These are phyloP conservation scores for Podarcis lilfordi DNA, from an alignment of 2,797 vertebrate species.

Conservation along the genomic window DNA sequence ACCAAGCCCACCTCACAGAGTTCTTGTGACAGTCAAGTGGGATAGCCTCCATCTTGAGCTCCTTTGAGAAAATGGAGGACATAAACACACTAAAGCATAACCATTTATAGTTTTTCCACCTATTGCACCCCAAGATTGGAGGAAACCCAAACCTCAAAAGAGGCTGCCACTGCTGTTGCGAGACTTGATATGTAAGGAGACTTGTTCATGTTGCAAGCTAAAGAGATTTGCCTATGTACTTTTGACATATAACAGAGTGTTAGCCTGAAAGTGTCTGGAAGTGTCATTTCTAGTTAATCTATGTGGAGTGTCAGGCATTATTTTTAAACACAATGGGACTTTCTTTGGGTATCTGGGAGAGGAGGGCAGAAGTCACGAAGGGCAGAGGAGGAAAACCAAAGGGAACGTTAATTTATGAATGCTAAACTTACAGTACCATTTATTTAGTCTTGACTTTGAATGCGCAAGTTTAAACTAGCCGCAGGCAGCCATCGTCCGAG, in stretches of 20 bases:
- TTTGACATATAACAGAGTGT: slow-evolving; percentile 15
- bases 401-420: slow-evolving; percentile 75
- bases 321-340: slow-evolving; percentile 70
- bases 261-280: slow-evolving; percentile 69
- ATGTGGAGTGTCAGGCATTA: slow-evolving; percentile 64
- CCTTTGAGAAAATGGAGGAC: not conserved
- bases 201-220: slow-evolving; percentile 15
- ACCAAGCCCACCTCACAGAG: not conserved
- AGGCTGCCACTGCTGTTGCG: not conserved
- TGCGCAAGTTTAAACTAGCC: slow-evolving; percentile 67
- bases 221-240: slow-evolving; percentile 52
- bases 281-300: slow-evolving; percentile 72
- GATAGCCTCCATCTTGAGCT: not conserved
- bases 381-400: slow-evolving; percentile 70
- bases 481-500: slow-evolving; percentile 63
- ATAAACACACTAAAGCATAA: not conserved
- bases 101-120: not conserved
- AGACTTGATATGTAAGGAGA: not conserved
- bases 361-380: slow-evolving; percentile 73
- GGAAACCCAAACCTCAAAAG: not conserved
- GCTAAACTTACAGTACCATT: slow-evolving; percentile 75
- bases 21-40: not conserved
- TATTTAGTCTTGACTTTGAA: slow-evolving; percentile 55
- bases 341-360: slow-evolving; percentile 69
- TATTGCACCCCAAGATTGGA: not conserved